Percentiles rank a stretch among this genome's conserved stretches.
phyloP scores from a whole-genome alignment of 2,797 vertebrate species.

The Thunnus albacares region DNA sequence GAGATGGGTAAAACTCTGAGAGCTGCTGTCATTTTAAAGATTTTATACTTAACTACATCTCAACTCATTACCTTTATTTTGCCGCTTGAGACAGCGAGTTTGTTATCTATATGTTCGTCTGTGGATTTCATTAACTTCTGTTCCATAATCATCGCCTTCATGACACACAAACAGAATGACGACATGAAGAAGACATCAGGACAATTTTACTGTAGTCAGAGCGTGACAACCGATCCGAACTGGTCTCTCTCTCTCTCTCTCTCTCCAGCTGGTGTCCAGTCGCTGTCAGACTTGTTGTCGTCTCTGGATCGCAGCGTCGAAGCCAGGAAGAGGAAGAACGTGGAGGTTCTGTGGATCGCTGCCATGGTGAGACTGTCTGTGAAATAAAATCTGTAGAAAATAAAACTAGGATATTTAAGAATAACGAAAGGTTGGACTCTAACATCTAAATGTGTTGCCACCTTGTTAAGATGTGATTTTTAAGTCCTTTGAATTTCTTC shows the following conservation, averaged over 20 bases:
- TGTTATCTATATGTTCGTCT: not conserved
- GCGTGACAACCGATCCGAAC: not conserved
- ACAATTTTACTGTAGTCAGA: too few relatives aligned
- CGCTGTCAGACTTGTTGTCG: slow-evolving; percentile 89
- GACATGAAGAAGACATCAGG: too few relatives aligned
- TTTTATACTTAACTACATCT: not conserved
- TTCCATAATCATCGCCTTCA: too few relatives aligned
- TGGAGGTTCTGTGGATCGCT: slow-evolving; percentile 94
- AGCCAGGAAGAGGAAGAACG: slow-evolving; percentile 93
- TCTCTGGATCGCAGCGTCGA: slow-evolving; percentile 91
- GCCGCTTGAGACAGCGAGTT: too few relatives aligned
- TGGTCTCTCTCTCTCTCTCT: slow-evolving; percentile 20
- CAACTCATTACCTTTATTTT: too few relatives aligned
- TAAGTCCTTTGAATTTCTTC: too few relatives aligned
- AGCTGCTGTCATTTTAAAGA: not conserved
- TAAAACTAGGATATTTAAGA: too few relatives aligned
- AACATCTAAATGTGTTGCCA: too few relatives aligned
- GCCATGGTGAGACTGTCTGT: slow-evolving; percentile 85
- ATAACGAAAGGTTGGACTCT: too few relatives aligned
- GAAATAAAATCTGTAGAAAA: not conserved
- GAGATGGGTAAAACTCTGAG: slow-evolving; percentile 40
- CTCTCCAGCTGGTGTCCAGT: slow-evolving; percentile 84
- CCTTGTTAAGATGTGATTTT: too few relatives aligned
- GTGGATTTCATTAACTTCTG: too few relatives aligned
- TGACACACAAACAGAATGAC: too few relatives aligned